These are phyloP conservation scores for Noctua janthe DNA, from an alignment of 2,888 invertebrate species.

Conservation along the genomic window DNA sequence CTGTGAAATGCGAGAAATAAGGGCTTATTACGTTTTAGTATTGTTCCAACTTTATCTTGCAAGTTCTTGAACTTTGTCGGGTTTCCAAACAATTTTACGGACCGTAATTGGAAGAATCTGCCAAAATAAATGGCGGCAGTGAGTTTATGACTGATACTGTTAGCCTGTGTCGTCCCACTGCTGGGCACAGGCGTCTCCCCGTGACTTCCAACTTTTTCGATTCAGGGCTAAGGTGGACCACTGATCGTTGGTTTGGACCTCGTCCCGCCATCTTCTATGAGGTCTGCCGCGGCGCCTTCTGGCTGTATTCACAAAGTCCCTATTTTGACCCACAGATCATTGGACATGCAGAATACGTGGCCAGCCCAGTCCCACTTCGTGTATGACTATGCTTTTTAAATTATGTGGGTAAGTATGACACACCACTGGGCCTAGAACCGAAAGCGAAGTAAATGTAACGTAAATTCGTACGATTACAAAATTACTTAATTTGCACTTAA, in stretches of 20 bases:
- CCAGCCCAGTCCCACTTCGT: not conserved
- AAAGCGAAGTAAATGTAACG: too few relatives aligned
- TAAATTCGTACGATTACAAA: not conserved
- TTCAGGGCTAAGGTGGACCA: not conserved
- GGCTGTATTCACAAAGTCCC: not conserved
- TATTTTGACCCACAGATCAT: not conserved
- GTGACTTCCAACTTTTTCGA: too few relatives aligned
- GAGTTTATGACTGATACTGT: not conserved
- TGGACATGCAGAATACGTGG: not conserved
- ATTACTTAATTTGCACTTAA: not conserved
- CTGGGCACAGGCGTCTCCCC: not conserved
- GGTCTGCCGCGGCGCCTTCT: not conserved
- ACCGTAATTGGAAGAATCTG: not conserved
- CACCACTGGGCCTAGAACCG: too few relatives aligned
- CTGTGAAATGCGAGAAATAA: conserved; percentile 1
- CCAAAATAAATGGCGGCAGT: not conserved
- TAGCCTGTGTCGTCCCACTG: not conserved
- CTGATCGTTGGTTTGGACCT: not conserved
- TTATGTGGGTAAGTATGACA: too few relatives aligned
- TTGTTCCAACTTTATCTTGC: conserved; percentile 9
- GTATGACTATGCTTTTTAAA: too few relatives aligned
- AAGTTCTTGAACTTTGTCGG: not conserved
- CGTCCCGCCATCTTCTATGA: not conserved
- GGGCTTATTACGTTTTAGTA: conserved; percentile 1
- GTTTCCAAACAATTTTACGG: not conserved